These are phyloP conservation scores for Rhagophthalmus giganteus DNA, from an alignment of 2,888 invertebrate genomes.

Conservation along the genomic window DNA sequence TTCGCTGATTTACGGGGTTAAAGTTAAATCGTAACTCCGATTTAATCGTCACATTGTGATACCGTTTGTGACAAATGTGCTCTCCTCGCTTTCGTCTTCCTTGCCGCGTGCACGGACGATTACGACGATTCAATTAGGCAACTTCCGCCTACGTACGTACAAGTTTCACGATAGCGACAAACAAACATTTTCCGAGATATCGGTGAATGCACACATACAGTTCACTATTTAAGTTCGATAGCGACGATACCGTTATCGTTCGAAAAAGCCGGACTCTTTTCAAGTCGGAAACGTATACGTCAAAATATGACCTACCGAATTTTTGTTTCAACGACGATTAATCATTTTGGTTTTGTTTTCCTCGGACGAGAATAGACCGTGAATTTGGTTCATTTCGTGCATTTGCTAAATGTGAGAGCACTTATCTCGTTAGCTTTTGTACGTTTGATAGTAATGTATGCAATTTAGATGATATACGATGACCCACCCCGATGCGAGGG, in stretches of 20 bases:
- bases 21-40: conserved; percentile 34
- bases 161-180: not conserved
- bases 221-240: too few relatives aligned
- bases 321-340: conserved; percentile 2
- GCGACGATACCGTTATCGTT: too few relatives aligned
- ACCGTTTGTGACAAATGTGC: conserved; percentile 32
- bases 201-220: too few relatives aligned
- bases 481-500: conserved; percentile 21
- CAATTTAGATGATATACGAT: conserved; percentile 25
- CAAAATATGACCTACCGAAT: conserved; percentile 7
- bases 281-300: conserved; percentile 1
- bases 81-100: conserved; percentile 23
- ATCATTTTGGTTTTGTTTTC: conserved; percentile 20
- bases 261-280: too few relatives aligned
- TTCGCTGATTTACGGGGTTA: conserved; percentile 33
- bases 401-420: conserved; percentile 28
- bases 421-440: conserved; percentile 31
- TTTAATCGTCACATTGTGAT: conserved; percentile 35
- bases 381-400: conserved; percentile 27
- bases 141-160: conserved; percentile 19
- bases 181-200: too few relatives aligned
- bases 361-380: conserved; percentile 12
- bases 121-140: conserved; percentile 33
- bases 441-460: conserved; percentile 31
- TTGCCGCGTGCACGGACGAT: conserved; percentile 30